Evolutionary conservation across 2,113 vertebrate species (phyloP).

Genomic region (Thamnaconus septentrionalis): DNA sequence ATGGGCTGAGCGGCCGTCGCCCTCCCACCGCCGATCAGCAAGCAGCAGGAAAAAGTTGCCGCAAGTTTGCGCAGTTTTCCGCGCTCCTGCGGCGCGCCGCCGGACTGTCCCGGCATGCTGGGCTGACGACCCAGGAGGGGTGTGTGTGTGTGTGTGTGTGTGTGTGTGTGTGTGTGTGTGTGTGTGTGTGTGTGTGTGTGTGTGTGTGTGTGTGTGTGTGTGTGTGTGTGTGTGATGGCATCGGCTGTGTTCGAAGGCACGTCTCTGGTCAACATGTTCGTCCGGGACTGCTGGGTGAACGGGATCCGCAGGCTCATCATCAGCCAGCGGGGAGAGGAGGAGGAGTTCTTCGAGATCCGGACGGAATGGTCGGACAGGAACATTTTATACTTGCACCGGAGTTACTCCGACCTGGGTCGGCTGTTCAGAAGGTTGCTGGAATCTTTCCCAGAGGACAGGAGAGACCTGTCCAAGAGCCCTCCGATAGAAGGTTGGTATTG

Average conservation of each 20-base stretch:
- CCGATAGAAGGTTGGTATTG: slow-evolving; percentile 86
- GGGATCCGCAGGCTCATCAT: slow-evolving; percentile 91
- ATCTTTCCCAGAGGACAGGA: slow-evolving; percentile 89
- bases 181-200: too few species aligned
- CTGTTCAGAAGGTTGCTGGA: slow-evolving; percentile 86
- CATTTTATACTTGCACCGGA: slow-evolving; percentile 91
- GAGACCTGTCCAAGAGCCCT: slow-evolving; percentile 82
- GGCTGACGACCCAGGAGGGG: slow-evolving; percentile 53
- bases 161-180: too few species aligned
- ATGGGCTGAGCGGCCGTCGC: slow-evolving; percentile 39
- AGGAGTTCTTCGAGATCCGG: slow-evolving; percentile 95
- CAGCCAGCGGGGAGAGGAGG: slow-evolving; percentile 88
- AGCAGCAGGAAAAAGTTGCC: too few species aligned
- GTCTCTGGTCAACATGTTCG: slow-evolving; percentile 97
- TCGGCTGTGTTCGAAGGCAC: slow-evolving; percentile 97
- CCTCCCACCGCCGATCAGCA: not conserved
- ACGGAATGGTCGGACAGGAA: slow-evolving; percentile 98
- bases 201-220: too few species aligned
- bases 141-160: too few species aligned
- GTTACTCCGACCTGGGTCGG: slow-evolving; percentile 87
- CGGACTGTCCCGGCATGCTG: slow-evolving; percentile 55
- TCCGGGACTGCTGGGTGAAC: slow-evolving; percentile 97
- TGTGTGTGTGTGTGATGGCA: slow-evolving; percentile 76
- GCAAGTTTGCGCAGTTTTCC: too few species aligned
- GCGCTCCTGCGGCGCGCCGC: not conserved